Conservation (phyloP, 2,888 invertebrate species). For the Drosophila sordidapex region DNA sequence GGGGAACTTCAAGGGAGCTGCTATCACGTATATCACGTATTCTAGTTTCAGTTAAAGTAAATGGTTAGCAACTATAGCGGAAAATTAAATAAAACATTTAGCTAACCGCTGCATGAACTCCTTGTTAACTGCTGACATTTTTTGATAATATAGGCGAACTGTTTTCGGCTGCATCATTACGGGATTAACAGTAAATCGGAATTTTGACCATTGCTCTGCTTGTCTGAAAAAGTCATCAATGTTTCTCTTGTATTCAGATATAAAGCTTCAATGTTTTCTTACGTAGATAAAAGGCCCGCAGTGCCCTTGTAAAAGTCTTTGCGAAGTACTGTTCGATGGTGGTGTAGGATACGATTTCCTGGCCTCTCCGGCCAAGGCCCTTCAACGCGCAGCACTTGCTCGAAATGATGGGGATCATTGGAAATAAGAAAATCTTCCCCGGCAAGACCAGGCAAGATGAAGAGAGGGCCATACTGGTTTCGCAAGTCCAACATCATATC, state of each 20-base stretch:
- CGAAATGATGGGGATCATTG: slow-evolving; percentile 86
- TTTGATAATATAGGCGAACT: slow-evolving; percentile 85
- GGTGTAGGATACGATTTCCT: slow-evolving; percentile 80
- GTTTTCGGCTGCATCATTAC: slow-evolving; percentile 87
- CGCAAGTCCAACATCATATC: slow-evolving; percentile 55
- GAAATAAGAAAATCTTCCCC: slow-evolving; percentile 80
- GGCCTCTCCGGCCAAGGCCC: slow-evolving; percentile 85
- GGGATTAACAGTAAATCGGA: slow-evolving; percentile 88
- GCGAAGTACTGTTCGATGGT: slow-evolving; percentile 81
- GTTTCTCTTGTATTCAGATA: not conserved
- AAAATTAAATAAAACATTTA: too few species aligned
- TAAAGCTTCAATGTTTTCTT: slow-evolving; percentile 8
- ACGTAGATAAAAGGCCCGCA: slow-evolving; percentile 72
- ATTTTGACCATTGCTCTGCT: slow-evolving; percentile 87
- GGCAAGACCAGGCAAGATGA: slow-evolving; percentile 82
- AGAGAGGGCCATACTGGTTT: slow-evolving; percentile 82
- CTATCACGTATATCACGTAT: slow-evolving; percentile 70
- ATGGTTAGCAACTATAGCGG: accelerated
- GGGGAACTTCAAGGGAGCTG: slow-evolving; percentile 82
- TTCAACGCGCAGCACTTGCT: slow-evolving; percentile 85
- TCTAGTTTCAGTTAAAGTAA: slow-evolving; percentile 18
- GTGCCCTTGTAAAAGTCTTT: slow-evolving; percentile 66
- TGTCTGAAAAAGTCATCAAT: slow-evolving; percentile 31
- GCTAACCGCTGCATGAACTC: slow-evolving; percentile 69
- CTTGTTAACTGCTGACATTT: slow-evolving; percentile 85